A percentile compares a stretch with the other conserved stretches of the same genome.
Evolutionary conservation across 2,797 vertebrate genomes (phyloP).

Genomic region (Xerus rutilus): DNA sequence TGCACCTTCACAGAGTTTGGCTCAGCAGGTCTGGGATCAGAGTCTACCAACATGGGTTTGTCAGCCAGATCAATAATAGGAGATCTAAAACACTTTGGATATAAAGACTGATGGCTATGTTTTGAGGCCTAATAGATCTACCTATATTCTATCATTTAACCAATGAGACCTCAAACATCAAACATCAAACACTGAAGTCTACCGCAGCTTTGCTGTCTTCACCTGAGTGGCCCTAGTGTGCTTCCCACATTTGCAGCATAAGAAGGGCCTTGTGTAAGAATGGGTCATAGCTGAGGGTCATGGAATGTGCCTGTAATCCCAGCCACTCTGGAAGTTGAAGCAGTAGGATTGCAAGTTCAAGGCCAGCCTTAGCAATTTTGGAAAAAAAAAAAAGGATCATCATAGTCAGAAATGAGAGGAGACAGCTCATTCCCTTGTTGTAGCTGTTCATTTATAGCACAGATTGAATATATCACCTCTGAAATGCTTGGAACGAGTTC

Average conservation of each 20-base stretch:
- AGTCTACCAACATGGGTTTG: slow-evolving; percentile 5
- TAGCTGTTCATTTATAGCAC: neutral
- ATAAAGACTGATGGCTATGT: neutral
- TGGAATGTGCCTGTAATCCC: too few relatives aligned
- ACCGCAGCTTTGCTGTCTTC: neutral
- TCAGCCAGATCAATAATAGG: neutral
- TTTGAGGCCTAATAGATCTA: neutral
- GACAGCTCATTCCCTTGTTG: neutral
- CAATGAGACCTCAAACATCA: neutral
- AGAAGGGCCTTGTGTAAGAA: neutral
- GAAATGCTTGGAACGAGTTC: neutral
- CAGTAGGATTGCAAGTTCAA: too few relatives aligned
- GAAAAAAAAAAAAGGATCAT: too few relatives aligned
- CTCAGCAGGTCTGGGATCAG: neutral
- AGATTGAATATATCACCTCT: neutral
- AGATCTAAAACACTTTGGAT: neutral
- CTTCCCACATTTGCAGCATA: neutral
- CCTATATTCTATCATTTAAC: neutral
- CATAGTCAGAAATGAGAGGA: neutral
- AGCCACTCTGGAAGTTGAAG: too few relatives aligned
- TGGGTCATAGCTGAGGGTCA: neutral
- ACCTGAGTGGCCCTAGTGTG: neutral
- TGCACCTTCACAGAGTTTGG: slow-evolving; percentile 22
- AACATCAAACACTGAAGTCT: neutral
- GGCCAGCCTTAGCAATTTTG: too few relatives aligned